phyloP scores from a whole-genome alignment of 1,140 invertebrate genomes.

The Pinna nobilis region DNA sequence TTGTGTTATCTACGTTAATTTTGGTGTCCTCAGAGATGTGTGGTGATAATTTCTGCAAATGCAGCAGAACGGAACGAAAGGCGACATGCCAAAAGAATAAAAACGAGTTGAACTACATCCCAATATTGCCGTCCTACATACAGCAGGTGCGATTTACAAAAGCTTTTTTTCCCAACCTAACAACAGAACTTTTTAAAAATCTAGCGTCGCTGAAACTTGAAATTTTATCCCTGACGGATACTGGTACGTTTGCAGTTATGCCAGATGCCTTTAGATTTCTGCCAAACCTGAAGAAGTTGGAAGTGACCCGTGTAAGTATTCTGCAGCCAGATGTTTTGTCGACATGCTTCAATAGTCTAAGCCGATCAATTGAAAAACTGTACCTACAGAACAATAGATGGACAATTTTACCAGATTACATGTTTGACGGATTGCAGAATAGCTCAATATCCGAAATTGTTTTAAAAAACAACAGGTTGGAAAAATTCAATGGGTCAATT shows the following conservation, averaged over 20 bases:
- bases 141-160: neutral
- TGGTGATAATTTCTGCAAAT: conserved; percentile 11
- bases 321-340: neutral
- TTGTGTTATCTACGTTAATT: too few species aligned
- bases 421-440: conserved; percentile 14
- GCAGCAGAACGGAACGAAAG: neutral
- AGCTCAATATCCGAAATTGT: conserved; percentile 1
- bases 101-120: neutral
- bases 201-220: neutral
- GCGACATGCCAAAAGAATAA: neutral
- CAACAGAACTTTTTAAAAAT: neutral
- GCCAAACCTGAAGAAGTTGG: neutral
- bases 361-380: neutral
- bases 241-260: neutral
- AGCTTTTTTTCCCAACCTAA: neutral
- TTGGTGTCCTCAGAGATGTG: too few species aligned
- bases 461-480: neutral
- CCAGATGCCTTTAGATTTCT: neutral
- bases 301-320: neutral
- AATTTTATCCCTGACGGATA: neutral
- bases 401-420: neutral
- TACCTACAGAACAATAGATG: conserved; percentile 3
- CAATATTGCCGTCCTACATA: conserved; percentile 5
- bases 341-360: neutral
- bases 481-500: neutral